Percentiles rank a stretch among this genome's conserved stretches.
These are phyloP conservation scores for Chrosomus eos DNA, from an alignment of 2,797 vertebrate genomes.

Conservation along the genomic window DNA sequence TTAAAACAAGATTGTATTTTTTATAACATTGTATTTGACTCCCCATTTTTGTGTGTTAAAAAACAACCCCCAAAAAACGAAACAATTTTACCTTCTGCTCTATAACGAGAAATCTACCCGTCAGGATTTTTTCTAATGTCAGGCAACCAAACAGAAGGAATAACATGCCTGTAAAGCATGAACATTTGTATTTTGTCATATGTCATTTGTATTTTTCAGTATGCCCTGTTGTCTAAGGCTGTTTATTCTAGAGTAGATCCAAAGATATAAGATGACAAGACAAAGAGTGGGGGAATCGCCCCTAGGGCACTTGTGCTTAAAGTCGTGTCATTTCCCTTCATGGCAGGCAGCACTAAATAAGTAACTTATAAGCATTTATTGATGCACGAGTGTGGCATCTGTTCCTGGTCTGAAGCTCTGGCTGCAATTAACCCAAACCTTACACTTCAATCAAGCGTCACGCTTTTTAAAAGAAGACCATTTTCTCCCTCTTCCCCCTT, in stretches of 20 bases:
- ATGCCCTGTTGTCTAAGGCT: slow-evolving; percentile 77
- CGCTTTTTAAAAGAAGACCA: slow-evolving; percentile 65
- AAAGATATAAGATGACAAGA: slow-evolving; percentile 85
- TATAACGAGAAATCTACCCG: slow-evolving; percentile 69
- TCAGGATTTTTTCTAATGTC: slow-evolving; percentile 71
- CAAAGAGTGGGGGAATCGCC: slow-evolving; percentile 78
- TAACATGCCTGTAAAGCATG: slow-evolving; percentile 78
- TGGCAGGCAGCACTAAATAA: slow-evolving; percentile 84
- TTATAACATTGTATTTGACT: neutral
- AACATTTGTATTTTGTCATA: slow-evolving; percentile 73
- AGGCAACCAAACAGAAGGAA: slow-evolving; percentile 73
- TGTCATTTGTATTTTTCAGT: slow-evolving; percentile 49
- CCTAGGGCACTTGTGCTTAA: slow-evolving; percentile 76
- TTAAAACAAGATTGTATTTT: neutral
- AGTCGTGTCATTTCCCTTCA: slow-evolving; percentile 85
- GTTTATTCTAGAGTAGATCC: slow-evolving; percentile 83
- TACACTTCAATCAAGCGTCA: slow-evolving; percentile 79
- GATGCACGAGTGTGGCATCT: slow-evolving; percentile 85
- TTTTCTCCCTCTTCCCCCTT: slow-evolving; percentile 56
- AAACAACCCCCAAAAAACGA: too few relatives aligned
- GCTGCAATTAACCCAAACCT: slow-evolving; percentile 80
- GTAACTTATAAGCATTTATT: slow-evolving; percentile 86
- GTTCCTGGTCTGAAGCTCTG: slow-evolving; percentile 76
- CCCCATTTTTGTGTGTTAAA: neutral
- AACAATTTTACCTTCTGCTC: slow-evolving; percentile 33